These are phyloP conservation scores for Cantharis flavilabris DNA, from an alignment of 2,888 invertebrate species.

Conservation along the genomic window DNA sequence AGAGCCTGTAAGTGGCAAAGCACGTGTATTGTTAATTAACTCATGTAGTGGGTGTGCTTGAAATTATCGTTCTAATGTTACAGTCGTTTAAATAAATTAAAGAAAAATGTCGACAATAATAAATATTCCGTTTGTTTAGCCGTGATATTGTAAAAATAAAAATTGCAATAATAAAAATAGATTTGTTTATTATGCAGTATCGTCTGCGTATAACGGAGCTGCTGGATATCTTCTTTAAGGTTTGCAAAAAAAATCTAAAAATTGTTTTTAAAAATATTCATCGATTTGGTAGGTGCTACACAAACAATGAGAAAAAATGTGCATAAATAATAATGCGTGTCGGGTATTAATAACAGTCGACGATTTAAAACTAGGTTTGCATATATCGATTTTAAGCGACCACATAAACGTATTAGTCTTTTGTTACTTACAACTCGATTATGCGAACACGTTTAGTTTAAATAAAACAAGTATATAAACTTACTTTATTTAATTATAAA, in stretches of 20 bases:
- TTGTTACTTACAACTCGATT: slow-evolving; percentile 12
- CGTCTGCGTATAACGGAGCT: not conserved
- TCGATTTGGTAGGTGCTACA: not conserved
- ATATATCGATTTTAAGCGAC: slow-evolving; percentile 23
- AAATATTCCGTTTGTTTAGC: not conserved
- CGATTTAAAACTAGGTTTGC: slow-evolving; percentile 18
- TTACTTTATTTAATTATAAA: not conserved
- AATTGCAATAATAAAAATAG: not conserved
- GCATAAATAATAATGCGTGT: slow-evolving; percentile 14
- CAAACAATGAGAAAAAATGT: not conserved
- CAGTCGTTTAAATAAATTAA: not conserved
- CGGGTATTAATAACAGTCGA: slow-evolving; percentile 14
- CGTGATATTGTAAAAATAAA: too few relatives aligned
- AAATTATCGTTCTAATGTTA: not conserved
- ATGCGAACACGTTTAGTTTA: not conserved
- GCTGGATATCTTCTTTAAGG: not conserved
- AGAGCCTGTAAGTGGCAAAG: not conserved
- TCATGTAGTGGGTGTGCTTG: not conserved
- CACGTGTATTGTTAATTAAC: not conserved
- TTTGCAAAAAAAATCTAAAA: not conserved
- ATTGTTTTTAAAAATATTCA: not conserved
- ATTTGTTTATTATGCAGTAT: not conserved
- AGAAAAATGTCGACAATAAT: not conserved
- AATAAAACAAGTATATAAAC: not conserved
- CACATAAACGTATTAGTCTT: slow-evolving; percentile 21